Evolutionary conservation across 2,113 vertebrate species (phyloP).

Genomic region (Glaucomys volans): DNA sequence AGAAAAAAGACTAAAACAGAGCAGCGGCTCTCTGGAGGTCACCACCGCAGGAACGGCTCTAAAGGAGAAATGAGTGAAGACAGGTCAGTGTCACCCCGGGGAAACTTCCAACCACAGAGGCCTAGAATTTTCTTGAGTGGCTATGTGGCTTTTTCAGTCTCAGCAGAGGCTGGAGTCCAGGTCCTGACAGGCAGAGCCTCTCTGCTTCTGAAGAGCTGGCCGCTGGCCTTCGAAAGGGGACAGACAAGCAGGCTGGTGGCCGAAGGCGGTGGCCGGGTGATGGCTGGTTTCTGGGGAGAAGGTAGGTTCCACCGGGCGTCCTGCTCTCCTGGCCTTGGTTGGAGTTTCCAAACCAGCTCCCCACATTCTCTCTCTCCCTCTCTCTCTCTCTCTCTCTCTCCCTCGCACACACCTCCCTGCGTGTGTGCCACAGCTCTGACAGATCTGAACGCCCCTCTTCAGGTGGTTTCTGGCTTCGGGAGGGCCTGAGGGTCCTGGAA

Average conservation of each 20-base stretch:
- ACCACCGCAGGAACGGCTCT: too few species aligned
- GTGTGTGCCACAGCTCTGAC: not conserved
- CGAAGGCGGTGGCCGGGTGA: too few species aligned
- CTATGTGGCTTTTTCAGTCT: not conserved
- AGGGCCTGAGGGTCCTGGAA: not conserved
- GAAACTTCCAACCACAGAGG: too few species aligned
- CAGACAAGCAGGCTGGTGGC: accelerated
- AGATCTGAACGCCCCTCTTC: not conserved
- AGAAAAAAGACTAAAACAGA: too few species aligned
- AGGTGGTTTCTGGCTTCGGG: not conserved
- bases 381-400: too few species aligned
- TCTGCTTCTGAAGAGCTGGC: not conserved
- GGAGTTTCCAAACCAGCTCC: not conserved
- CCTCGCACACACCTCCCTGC: not conserved
- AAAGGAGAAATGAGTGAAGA: too few species aligned
- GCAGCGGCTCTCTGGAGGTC: too few species aligned
- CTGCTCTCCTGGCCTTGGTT: too few species aligned
- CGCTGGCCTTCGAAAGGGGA: accelerated
- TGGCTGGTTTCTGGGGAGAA: too few species aligned
- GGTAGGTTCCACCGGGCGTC: too few species aligned
- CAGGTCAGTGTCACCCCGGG: too few species aligned
- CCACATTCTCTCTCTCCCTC: too few species aligned
- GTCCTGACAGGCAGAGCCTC: not conserved
- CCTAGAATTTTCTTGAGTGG: not conserved
- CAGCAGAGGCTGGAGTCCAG: not conserved